Percentiles rank a stretch among this genome's conserved stretches.
Evolutionary conservation across 2,113 vertebrate genomes (phyloP).

Genomic region (Channa maculata): DNA sequence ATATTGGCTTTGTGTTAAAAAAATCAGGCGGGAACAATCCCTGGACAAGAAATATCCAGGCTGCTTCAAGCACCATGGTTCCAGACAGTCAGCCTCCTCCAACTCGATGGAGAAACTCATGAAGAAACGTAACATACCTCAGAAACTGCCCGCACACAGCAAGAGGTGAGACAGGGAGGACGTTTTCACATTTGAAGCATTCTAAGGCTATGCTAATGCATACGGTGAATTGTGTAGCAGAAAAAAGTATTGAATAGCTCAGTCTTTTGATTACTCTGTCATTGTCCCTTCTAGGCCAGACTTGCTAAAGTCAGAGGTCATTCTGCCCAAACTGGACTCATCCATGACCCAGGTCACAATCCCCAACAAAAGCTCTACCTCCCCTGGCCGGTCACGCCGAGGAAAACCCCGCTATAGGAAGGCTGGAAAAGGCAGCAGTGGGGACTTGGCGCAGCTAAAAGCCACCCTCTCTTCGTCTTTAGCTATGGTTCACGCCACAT

Average conservation of each 20-base stretch:
- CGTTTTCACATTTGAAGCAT: neutral
- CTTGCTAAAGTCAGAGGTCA: constrained; percentile 93
- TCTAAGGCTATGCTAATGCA: neutral
- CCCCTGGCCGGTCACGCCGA: constrained; percentile 89
- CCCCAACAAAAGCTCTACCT: constrained; percentile 90
- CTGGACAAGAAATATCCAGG: constrained; percentile 94
- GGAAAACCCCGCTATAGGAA: constrained; percentile 92
- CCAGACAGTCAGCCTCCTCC: constrained; percentile 88
- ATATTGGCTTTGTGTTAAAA: constrained; percentile 49
- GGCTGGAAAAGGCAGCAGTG: constrained; percentile 89
- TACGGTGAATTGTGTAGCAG: neutral
- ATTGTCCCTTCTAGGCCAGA: constrained; percentile 85
- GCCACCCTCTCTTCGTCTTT: constrained; percentile 82
- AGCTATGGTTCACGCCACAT: constrained; percentile 69
- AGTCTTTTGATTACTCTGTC: neutral
- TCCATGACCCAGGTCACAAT: constrained; percentile 93
- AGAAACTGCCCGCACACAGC: constrained; percentile 92
- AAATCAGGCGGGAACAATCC: constrained; percentile 91
- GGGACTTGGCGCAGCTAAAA: constrained; percentile 88
- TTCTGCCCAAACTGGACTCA: constrained; percentile 93
- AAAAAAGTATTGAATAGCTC: neutral
- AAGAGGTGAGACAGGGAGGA: constrained; percentile 85
- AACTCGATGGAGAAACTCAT: constrained; percentile 97
- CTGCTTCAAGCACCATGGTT: constrained; percentile 89
- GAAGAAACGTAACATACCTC: constrained; percentile 96